Percentiles rank a stretch among this genome's conserved stretches.
phyloP scores from a whole-genome alignment of 2,113 vertebrate species.

The Eptesicus fuscus region DNA sequence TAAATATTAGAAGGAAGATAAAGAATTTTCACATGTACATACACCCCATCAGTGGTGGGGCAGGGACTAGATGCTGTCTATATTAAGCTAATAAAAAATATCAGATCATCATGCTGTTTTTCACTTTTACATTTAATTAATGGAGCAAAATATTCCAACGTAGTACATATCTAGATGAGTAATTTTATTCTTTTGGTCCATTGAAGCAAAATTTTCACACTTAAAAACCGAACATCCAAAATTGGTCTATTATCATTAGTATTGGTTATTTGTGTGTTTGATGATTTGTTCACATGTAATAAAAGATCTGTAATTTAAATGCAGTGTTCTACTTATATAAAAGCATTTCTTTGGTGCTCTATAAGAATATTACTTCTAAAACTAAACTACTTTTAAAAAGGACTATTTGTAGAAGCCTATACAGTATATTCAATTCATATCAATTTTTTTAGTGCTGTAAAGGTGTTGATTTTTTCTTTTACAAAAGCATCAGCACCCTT shows the following conservation, averaged over 20 bases:
- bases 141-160: background rate
- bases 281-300: background rate
- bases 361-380: background rate
- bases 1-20: background rate
- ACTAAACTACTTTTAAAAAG: background rate
- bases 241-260: background rate
- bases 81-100: constrained; percentile 1
- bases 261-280: background rate
- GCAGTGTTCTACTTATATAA: background rate
- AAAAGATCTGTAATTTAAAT: constrained; percentile 15
- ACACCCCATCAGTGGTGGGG: background rate
- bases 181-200: constrained; percentile 5
- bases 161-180: background rate
- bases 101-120: background rate
- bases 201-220: background rate
- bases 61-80: background rate
- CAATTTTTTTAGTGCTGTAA: constrained; percentile 57
- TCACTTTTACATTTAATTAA: constrained; percentile 32
- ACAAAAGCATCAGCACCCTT: constrained; percentile 49
- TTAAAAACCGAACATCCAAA: background rate
- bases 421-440: background rate
- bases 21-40: background rate
- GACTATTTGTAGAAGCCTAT: background rate
- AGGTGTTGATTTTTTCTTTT: constrained; percentile 73
- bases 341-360: background rate